Base-by-base conservation (phyloP, 2,888 invertebrate genomes). In the Drosophila dives region DNA sequence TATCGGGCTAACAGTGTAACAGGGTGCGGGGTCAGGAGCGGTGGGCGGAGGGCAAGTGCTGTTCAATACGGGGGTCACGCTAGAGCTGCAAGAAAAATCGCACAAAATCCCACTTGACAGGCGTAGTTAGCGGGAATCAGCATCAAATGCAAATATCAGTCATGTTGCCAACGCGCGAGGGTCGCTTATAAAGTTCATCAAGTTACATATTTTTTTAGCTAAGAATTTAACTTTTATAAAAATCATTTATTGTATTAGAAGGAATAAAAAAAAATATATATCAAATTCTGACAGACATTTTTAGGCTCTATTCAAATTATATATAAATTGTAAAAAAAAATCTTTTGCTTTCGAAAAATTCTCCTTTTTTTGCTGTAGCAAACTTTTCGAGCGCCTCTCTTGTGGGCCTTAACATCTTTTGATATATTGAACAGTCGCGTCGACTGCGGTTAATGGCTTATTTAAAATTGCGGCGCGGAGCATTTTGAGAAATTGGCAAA, bases 91-190 rank as follows among this genome's bases (percentile, higher is more conserved):
- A 92, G 92, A 91, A 91, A 91, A 91, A 91, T 91, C 91, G 91
- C 90, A 80, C 86, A 91, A 91, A 87, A 92, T 91, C 92, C 91
- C 91, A 90, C 90, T 92, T 91, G 91, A 91, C 91, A 91, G 91
- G 91, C 91, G 89, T 91, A 92, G 92, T 91, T 91, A 91, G 92
- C 92, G 87, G 85, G 83, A 83, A 90, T 78, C 77, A 78, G 73
- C 79, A 86, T 82, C 83, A 88, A 67, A 67, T 90, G 89, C 84
- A 88, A 89, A 88, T 89, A 87, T 87, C 87, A 91, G 90, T 85
- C 90, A 89, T 79, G 83, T 80, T 69, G 75, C 80, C 79, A 78
- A 64, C 72, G 45, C 26, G 62, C 82, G 75, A 84, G 90, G 89
- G 89, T 45, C 8, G 71, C 60, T 15, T 5, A 1, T 15, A 1